phyloP scores from a whole-genome alignment of 2,888 invertebrate species.

The Orchesellides sinensis region DNA sequence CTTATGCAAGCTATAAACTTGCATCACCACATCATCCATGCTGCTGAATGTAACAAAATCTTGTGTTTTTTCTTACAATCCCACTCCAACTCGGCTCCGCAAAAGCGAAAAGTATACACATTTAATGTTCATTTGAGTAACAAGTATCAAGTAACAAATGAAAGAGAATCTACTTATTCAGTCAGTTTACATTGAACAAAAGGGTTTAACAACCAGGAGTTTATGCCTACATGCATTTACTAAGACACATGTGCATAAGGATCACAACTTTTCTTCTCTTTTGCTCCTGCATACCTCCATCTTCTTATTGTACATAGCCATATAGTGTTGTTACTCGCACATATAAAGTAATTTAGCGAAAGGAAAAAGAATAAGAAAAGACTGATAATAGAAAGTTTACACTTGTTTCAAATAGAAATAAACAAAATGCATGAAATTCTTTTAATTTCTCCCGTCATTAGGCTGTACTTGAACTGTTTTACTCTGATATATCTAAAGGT shows the following conservation, averaged over 20 bases:
- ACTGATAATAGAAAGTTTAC: constrained; percentile 7
- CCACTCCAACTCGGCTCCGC: neutral
- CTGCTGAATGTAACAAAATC: neutral
- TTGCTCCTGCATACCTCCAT: neutral
- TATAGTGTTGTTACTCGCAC: neutral
- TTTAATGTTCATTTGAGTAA: neutral
- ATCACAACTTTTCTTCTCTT: neutral
- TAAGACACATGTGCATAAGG: neutral
- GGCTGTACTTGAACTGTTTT: too few relatives aligned
- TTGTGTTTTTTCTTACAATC: neutral
- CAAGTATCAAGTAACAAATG: constrained; percentile 18
- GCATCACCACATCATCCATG: neutral
- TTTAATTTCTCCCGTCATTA: neutral
- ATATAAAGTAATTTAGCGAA: neutral
- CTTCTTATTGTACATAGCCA: neutral
- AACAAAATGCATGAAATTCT: neutral
- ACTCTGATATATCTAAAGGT: too few relatives aligned
- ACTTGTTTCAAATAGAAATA: neutral
- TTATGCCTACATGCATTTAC: neutral
- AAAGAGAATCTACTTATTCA: neutral
- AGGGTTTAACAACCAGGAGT: neutral
- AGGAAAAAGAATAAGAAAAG: neutral
- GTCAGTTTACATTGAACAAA: neutral
- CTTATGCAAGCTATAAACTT: neutral
- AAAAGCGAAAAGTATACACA: neutral